Base-by-base conservation (phyloP, 2,797 vertebrate species). In the Erethizon dorsatum region DNA sequence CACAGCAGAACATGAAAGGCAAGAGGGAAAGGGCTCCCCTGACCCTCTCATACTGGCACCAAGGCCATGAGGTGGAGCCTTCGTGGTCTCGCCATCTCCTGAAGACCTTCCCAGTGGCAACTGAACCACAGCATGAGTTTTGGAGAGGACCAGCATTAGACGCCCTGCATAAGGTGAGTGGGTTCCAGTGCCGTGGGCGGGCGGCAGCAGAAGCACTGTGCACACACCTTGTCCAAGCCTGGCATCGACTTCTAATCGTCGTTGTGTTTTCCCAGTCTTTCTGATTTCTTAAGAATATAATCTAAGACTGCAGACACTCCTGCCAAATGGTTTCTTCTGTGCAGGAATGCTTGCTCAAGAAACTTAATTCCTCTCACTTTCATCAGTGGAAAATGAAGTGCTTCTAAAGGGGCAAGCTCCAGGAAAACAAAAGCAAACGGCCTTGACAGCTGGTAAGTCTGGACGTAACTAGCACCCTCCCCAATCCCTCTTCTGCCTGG, bases 181-280 rank as follows among this genome's bases (percentile, higher is more conserved):
- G 52, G 26, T n/a, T 24, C 54, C 12, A 0, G 41, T 56, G 37
- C 47, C 0, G 0, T 6, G 54, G 26, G 17, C 15, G 7, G 67
- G 57, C 14, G 78, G 37, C 67, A 47, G 26, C 69, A 71, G 18
- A 83, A 75, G 56, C 77, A 67, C 41, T 61, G 31, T 9, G 17
- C 50, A 78, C 12, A 13, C 31, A 10, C 31, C 67, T 54, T 9
- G 15, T 1, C 5, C 6, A 1, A 83, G 80, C 91, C 75, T 31
- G 20, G 37, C 24, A 15, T 26, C 69, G 4, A 59, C 61, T 50
- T 83, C 37, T 9, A 57, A 79, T 1, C 28, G 75, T 31, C 85
- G 91, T 45, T 95, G 65, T 85, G 93, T 96, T 96, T 97, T 57
- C 92, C 75, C 14, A 85, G 65, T 28, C 79, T 92, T 85, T 56